Evolutionary conservation across 2,113 vertebrate genomes (phyloP).

Genomic region (Neogobius melanostomus): DNA sequence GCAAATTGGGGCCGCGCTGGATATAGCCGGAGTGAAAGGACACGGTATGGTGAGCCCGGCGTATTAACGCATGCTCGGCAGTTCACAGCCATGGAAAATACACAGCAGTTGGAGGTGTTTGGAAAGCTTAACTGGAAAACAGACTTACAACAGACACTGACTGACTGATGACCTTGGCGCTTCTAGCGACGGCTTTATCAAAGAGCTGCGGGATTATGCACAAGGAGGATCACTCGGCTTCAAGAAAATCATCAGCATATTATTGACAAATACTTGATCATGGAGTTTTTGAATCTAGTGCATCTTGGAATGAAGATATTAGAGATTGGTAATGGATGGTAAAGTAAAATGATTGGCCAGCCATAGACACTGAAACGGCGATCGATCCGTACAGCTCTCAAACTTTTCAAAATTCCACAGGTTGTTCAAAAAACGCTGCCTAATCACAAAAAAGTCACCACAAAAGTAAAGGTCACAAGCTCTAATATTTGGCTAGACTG

Average conservation of each 20-base stretch:
- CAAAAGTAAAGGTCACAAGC: too few relatives aligned
- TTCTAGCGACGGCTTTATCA: slow-evolving; percentile 8
- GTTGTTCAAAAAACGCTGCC: too few relatives aligned
- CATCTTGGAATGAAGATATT: too few relatives aligned
- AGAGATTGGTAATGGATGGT: too few relatives aligned
- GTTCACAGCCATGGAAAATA: slow-evolving; percentile 54
- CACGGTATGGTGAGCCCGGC: slow-evolving; percentile 40
- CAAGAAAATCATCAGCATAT: slow-evolving; percentile 5
- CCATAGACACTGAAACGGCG: too few relatives aligned
- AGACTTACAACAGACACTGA: slow-evolving; percentile 22
- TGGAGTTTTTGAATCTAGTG: not conserved
- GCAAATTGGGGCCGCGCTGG: slow-evolving; percentile 50
- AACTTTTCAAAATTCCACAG: too few relatives aligned
- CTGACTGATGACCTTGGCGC: slow-evolving; percentile 39
- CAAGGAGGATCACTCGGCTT: not conserved
- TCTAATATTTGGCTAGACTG: too few relatives aligned
- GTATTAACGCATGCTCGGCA: slow-evolving; percentile 32
- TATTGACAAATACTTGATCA: not conserved
- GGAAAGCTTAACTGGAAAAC: slow-evolving; percentile 47
- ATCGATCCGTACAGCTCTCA: too few relatives aligned
- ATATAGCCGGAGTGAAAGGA: slow-evolving; percentile 56
- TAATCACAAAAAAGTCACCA: too few relatives aligned
- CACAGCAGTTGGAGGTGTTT: slow-evolving; percentile 22
- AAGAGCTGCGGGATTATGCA: slow-evolving; percentile 7
- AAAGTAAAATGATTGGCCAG: too few relatives aligned